These are phyloP conservation scores for Chaetodon auriga DNA, from an alignment of 2,113 vertebrate genomes.

Conservation along the genomic window DNA sequence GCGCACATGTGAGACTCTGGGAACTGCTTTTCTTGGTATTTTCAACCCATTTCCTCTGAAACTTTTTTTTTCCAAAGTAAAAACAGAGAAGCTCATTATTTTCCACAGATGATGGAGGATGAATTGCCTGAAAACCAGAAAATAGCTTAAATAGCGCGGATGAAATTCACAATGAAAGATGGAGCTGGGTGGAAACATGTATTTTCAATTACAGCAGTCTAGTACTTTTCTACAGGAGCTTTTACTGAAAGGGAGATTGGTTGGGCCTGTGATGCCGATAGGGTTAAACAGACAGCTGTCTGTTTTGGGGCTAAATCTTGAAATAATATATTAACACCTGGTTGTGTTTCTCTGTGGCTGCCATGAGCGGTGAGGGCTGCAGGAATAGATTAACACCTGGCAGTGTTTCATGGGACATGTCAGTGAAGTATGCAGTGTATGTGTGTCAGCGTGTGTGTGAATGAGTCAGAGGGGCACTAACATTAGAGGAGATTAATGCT, in stretches of 20 bases:
- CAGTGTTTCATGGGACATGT: slow-evolving; percentile 62
- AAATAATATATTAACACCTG: slow-evolving; percentile 57
- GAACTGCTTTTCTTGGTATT: slow-evolving; percentile 2
- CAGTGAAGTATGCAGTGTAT: slow-evolving; percentile 49
- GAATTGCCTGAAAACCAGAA: not conserved
- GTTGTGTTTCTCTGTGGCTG: slow-evolving; percentile 51
- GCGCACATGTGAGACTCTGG: not conserved
- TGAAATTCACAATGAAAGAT: slow-evolving; percentile 10
- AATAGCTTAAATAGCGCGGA: not conserved
- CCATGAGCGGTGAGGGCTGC: slow-evolving; percentile 16
- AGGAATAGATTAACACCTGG: slow-evolving; percentile 71
- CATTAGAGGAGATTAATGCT: slow-evolving; percentile 48
- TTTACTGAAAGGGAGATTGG: not conserved
- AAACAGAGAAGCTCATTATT: slow-evolving; percentile 21
- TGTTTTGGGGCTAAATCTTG: slow-evolving; percentile 27
- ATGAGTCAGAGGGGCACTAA: slow-evolving; percentile 47
- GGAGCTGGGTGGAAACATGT: slow-evolving; percentile 5
- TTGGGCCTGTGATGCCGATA: not conserved
- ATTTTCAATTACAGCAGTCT: slow-evolving; percentile 47
- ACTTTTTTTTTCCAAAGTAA: slow-evolving; percentile 36
- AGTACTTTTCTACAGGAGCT: slow-evolving; percentile 1
- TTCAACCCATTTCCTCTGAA: slow-evolving; percentile 17
- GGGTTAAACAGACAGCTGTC: slow-evolving; percentile 35
- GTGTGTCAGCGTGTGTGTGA: slow-evolving; percentile 29
- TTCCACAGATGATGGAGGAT: slow-evolving; percentile 20